phyloP scores from a whole-genome alignment of 2,797 vertebrate species.

The Diceros bicornis region DNA sequence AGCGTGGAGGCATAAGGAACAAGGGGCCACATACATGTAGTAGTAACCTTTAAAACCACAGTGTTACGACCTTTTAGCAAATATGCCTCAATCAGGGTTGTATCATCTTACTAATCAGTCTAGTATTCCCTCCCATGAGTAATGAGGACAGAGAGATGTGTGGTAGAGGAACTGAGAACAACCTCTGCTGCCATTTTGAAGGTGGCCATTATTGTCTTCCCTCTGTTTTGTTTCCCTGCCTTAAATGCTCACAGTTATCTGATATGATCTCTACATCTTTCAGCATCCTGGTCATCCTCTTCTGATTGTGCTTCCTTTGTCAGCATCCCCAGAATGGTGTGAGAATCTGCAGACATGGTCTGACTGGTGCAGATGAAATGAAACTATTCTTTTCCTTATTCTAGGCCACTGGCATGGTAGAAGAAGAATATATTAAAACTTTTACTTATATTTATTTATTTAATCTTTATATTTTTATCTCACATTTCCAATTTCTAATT shows the following conservation, averaged over 20 bases:
- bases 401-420: background rate
- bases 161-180: background rate
- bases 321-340: background rate
- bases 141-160: background rate
- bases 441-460: background rate
- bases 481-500: background rate
- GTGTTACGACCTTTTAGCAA: background rate
- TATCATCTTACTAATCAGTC: background rate
- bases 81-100: background rate
- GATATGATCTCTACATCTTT: background rate
- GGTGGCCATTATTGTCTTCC: background rate
- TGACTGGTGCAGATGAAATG: background rate
- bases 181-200: background rate
- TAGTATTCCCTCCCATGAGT: background rate
- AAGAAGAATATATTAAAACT: background rate
- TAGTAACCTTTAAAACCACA: background rate
- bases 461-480: background rate
- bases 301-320: background rate
- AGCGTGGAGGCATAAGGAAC: background rate
- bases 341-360: background rate
- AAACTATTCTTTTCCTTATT: background rate
- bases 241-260: background rate
- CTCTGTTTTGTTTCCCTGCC: background rate
- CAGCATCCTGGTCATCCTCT: background rate
- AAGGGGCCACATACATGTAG: background rate